Conservation (phyloP, 1,140 invertebrate genomes). For the Drosophila ogumai region DNA sequence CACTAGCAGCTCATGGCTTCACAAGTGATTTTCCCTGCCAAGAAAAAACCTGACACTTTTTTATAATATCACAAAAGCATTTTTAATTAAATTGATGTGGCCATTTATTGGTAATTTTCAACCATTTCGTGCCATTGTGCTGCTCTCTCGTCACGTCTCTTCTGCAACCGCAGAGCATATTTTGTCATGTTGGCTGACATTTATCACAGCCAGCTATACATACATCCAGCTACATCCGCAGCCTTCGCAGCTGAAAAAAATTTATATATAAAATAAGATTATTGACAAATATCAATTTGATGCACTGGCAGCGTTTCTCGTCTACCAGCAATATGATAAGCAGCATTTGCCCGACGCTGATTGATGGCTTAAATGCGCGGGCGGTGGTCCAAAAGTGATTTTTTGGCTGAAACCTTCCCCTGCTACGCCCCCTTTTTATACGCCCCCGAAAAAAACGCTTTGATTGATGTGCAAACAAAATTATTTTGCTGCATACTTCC, state of each 20-base stretch:
- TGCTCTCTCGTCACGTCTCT: conserved; percentile 19
- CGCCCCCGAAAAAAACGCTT: conserved; percentile 4
- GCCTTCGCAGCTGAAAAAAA: conserved; percentile 5
- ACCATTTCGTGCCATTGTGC: conserved; percentile 13
- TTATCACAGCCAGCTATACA: conserved; percentile 36
- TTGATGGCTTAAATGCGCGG: conserved; percentile 41
- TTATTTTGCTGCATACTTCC: conserved; percentile 41
- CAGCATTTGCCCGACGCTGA: conserved; percentile 62
- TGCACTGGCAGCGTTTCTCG: conserved; percentile 44
- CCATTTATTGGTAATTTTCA: conserved; percentile 32
- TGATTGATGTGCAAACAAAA: conserved; percentile 49
- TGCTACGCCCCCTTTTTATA: conserved; percentile 7
- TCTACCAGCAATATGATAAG: conserved; percentile 39
- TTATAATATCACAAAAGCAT: conserved; percentile 3
- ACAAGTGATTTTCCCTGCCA: neutral
- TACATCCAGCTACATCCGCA: conserved; percentile 20
- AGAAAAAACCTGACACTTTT: neutral
- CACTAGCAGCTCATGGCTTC: neutral
- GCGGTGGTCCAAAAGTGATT: conserved; percentile 41
- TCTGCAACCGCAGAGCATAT: conserved; percentile 33
- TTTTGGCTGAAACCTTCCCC: conserved; percentile 1
- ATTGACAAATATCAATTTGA: conserved; percentile 78
- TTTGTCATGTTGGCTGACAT: conserved; percentile 45
- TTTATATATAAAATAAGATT: conserved; percentile 28
- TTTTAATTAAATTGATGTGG: conserved; percentile 51